Evolutionary conservation across 1,140 invertebrate species (phyloP), one percentile per base, ranked within the genome.

Genomic region (Rhynchophorus ferrugineus): DNA sequence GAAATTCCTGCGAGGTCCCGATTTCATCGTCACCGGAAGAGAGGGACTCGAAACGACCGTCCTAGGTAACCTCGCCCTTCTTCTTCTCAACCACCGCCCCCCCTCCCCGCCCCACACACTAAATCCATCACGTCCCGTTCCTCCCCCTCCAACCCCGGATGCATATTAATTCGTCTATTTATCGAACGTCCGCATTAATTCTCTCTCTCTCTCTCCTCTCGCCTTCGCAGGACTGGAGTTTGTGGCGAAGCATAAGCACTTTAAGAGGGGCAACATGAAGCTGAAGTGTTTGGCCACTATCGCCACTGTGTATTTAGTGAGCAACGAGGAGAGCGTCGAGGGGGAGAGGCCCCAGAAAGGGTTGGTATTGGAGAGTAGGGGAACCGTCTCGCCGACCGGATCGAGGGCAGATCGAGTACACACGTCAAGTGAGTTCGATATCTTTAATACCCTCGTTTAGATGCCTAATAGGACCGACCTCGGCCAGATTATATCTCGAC

Each of bases 281-380:
- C 75, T 91, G 36, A 90, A 91, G 76, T 92, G 89, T 73, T 77
- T 89, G 61, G 89, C 89, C 3, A 90, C 85, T 21, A 89, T 91
- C 65, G 85, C 84, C 2, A 84, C 84, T 1, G 77, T 90, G 1
- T 90, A 91, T 69, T 85, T 81, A 77, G 76, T 82, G 52, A 88
- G 82, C 63, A 88, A 89, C 60, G 88, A 91, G 66, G 85, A 88
- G 62, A 88, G 84, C 62, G 83, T 89, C 3, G 81, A 86, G 57
- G 84, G 84, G 11, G 78, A 78, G 58, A 71, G 76, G 41, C 78
- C 80, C 20, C 75, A 78, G 38, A 75, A 79, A 46, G 78, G 79
- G 0, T 75, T 81, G 9, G 79, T 76, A 6, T 65, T 83, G 53
- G 83, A 85, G 55, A 82, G 79, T 42, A 70, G 78, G 34, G 79